These are phyloP conservation scores for Trichopoda pennipes DNA, from an alignment of 2,888 invertebrate genomes.

Conservation along the genomic window DNA sequence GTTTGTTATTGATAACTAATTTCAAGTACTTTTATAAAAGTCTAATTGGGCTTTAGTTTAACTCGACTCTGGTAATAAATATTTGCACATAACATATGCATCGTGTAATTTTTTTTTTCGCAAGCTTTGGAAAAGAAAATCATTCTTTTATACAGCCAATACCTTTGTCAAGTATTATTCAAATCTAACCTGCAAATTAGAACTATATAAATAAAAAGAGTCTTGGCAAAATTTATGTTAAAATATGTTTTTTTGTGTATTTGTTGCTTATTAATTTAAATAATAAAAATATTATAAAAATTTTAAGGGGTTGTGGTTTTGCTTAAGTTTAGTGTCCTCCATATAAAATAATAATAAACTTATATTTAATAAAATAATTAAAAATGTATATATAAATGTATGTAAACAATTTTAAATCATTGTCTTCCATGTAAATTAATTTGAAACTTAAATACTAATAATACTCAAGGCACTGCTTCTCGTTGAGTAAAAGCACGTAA, in stretches of 20 bases:
- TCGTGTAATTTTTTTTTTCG: too few relatives aligned
- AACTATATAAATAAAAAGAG: conserved; percentile 41
- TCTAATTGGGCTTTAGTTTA: too few relatives aligned
- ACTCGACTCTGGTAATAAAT: too few relatives aligned
- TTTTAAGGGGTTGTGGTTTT: conserved; percentile 56
- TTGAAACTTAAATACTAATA: conserved; percentile 67
- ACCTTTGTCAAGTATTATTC: not conserved
- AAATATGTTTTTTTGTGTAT: conserved; percentile 40
- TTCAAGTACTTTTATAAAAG: too few relatives aligned
- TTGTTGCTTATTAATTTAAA: conserved; percentile 43
- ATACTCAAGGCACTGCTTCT: conserved; percentile 76
- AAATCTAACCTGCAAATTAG: not conserved
- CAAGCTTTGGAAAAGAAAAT: too few relatives aligned
- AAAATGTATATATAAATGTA: not conserved
- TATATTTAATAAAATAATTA: conserved; percentile 49
- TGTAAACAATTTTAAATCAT: conserved; percentile 79
- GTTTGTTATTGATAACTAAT: too few relatives aligned
- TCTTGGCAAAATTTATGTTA: conserved; percentile 30
- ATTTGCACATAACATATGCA: too few relatives aligned
- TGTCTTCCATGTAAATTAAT: conserved; percentile 77
- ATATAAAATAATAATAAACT: conserved; percentile 59
- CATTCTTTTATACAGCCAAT: too few relatives aligned
- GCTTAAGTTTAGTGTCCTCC: conserved; percentile 80
- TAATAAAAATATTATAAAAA: conserved; percentile 47
- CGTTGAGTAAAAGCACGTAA: conserved; percentile 39